Evolutionary conservation across 1,140 invertebrate genomes (phyloP), one percentile per base, ranked within the genome.

Genomic region (Babylonia areolata): DNA sequence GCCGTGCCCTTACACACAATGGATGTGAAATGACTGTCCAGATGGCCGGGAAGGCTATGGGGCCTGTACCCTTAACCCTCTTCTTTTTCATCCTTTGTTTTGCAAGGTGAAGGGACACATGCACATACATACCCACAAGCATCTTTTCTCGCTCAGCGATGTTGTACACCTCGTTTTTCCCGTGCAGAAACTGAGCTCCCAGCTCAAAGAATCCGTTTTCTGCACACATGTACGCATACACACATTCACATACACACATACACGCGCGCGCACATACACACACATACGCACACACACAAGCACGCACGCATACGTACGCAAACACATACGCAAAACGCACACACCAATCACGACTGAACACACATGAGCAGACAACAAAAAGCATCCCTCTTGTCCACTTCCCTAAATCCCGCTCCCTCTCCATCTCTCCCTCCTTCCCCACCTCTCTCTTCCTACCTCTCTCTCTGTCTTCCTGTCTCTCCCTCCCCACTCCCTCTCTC

Each of bases 151-250:
- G 58, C 1, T 84, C 82, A 33, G 82, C 82, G 15, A 84, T 46
- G 64, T 58, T n/a, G 64, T 42, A 84, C 35, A 84, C 40, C 9
- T 80, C 42, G 42, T 54, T 80, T 31, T 75, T 33, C 2, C 82
- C 82, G 82, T 84, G 82, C n/a, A 84, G 82, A 75, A 73, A 84
- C 69, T 84, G 82, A 0, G 82, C 82, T n/a, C 82, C 82, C 23
- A 84, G 35, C 40, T 84, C 82, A 64, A 84, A 3, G 12, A 73
- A 35, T 5, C 71, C 35, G 71, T 35, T 11, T 33, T 35, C 71
- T 73, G 31, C 20, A 6, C 71, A 73, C 64, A 31, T 3, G 23
- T 23, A 31, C 64, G 28, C n/a, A 37, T 31, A 11, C 71, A 37
- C 71, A 73, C 71, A 37, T 20, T 3, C 71, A 73, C 58, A 69